Percentiles rank a stretch among this genome's conserved stretches.
Conservation (phyloP, 1,140 invertebrate genomes). For the Trichonephila inaurata region DNA sequence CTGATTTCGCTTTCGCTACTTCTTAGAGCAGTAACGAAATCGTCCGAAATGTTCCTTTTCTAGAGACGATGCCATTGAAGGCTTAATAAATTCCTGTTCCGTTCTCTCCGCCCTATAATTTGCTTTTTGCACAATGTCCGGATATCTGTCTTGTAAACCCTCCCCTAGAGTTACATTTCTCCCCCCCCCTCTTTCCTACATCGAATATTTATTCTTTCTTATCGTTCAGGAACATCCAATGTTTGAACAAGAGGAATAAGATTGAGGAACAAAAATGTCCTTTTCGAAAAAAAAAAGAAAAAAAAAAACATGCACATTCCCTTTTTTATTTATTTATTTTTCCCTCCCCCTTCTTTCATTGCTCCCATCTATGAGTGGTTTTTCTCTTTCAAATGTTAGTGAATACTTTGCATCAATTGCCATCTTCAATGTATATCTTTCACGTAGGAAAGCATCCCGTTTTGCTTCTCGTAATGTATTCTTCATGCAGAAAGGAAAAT, state of each 20-base stretch:
- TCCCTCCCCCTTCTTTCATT: neutral
- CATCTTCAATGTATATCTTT: neutral
- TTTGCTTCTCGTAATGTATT: neutral
- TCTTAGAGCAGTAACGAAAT: conserved; percentile 49
- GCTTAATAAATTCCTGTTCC: conserved; percentile 71
- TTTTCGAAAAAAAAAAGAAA: neutral
- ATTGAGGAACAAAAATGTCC: conserved; percentile 47
- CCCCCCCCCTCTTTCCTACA: neutral
- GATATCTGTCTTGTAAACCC: conserved; percentile 53
- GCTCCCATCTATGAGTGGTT: neutral
- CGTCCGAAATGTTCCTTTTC: conserved; percentile 40
- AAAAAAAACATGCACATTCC: too few species aligned
- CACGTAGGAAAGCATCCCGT: neutral
- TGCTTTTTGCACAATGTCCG: conserved; percentile 60
- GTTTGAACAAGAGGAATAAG: conserved; percentile 54
- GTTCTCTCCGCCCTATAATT: conserved; percentile 47
- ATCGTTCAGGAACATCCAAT: conserved; percentile 64
- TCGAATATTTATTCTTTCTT: conserved; percentile 60
- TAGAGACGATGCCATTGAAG: conserved; percentile 59
- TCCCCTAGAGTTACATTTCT: neutral
- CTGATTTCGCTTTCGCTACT: conserved; percentile 17
- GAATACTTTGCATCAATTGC: neutral
- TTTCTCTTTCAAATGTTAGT: neutral
- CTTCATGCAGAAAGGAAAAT: neutral
- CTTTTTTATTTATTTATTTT: neutral